Percentiles rank a stretch among this genome's conserved stretches.
Evolutionary conservation across 2,888 invertebrate genomes (phyloP).

Genomic region (Horisme vitalbata): DNA sequence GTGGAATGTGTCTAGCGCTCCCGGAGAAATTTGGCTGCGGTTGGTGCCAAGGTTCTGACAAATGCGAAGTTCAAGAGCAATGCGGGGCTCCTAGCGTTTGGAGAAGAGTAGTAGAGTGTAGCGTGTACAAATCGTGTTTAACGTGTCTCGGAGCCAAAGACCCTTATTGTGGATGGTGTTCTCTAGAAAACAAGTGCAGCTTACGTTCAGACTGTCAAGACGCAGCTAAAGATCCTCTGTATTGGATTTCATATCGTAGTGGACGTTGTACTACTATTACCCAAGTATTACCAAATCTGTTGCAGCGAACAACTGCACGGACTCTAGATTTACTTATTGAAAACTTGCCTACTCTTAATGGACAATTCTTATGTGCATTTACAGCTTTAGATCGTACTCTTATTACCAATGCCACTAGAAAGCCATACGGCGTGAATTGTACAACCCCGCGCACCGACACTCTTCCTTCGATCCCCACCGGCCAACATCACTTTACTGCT

Average conservation of each 20-base stretch:
- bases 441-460: slow-evolving; percentile 97
- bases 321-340: slow-evolving; percentile 96
- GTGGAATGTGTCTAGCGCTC: slow-evolving; percentile 97
- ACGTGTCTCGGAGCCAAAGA: slow-evolving; percentile 96
- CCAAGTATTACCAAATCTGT: slow-evolving; percentile 93
- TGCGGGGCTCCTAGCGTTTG: slow-evolving; percentile 92
- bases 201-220: slow-evolving; percentile 95
- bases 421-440: slow-evolving; percentile 95
- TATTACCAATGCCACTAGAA: slow-evolving; percentile 94
- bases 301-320: slow-evolving; percentile 96
- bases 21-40: slow-evolving; percentile 97
- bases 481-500: slow-evolving; percentile 97
- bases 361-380: slow-evolving; percentile 96
- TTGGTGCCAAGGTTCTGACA: slow-evolving; percentile 96
- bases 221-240: slow-evolving; percentile 94
- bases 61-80: slow-evolving; percentile 95
- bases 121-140: slow-evolving; percentile 94
- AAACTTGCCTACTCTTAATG: slow-evolving; percentile 95
- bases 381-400: slow-evolving; percentile 94
- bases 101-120: slow-evolving; percentile 92
- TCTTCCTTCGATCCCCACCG: slow-evolving; percentile 95
- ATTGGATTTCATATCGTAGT: slow-evolving; percentile 98
- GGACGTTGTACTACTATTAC: slow-evolving; percentile 98
- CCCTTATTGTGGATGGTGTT: slow-evolving; percentile 99
- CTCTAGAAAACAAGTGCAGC: slow-evolving; percentile 97